Evolutionary conservation across 2,888 invertebrate species (phyloP).

Genomic region (Pandemis cinnamomeana): DNA sequence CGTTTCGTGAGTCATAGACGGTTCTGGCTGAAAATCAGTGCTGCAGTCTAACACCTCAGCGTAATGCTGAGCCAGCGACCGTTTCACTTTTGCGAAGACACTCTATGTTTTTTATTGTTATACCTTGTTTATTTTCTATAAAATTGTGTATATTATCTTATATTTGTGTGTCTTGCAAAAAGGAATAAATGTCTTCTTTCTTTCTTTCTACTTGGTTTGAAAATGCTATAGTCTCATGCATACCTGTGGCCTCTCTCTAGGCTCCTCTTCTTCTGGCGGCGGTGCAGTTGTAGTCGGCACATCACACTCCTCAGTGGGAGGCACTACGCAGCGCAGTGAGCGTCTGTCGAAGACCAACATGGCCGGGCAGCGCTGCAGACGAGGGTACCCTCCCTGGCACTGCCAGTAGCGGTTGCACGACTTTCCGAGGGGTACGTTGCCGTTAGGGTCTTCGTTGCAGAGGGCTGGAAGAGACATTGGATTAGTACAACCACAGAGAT

Average conservation of each 20-base stretch:
- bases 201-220: too few species aligned
- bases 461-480: slow-evolving; percentile 86
- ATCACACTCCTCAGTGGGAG: slow-evolving; percentile 95
- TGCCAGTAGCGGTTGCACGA: slow-evolving; percentile 98
- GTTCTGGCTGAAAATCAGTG: too few species aligned
- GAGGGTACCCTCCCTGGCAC: slow-evolving; percentile 96
- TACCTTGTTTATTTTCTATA: too few species aligned
- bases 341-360: slow-evolving; percentile 95
- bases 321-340: slow-evolving; percentile 93
- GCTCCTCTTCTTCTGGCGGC: slow-evolving; percentile 82
- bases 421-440: slow-evolving; percentile 95
- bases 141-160: too few species aligned
- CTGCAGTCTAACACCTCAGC: too few species aligned
- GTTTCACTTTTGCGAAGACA: too few species aligned
- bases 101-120: too few species aligned
- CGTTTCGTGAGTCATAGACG: too few species aligned
- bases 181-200: too few species aligned
- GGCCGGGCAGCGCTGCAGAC: slow-evolving; percentile 94
- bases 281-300: slow-evolving; percentile 90
- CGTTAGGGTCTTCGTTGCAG: slow-evolving; percentile 95
- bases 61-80: too few species aligned
- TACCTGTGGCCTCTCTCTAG: slow-evolving; percentile 44
- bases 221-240: neutral
- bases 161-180: too few species aligned
- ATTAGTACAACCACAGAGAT: neutral